phyloP scores from a whole-genome alignment of 2,797 vertebrate species.

The Pteronotus mesoamericanus region DNA sequence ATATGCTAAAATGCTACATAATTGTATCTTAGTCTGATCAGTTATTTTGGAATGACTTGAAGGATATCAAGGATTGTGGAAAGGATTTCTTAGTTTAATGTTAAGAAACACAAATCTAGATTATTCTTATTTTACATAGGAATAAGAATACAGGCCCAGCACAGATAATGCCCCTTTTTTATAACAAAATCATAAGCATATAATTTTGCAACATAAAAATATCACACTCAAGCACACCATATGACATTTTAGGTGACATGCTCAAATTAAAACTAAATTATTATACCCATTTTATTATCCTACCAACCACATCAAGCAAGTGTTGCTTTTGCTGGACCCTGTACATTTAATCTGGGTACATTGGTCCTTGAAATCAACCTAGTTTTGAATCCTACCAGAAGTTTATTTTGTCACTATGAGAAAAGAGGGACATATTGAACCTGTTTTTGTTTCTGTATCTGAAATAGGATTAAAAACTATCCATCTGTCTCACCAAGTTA shows the following conservation, averaged over 20 bases:
- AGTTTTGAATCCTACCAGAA: neutral
- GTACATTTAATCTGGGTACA: neutral
- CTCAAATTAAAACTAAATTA: too few relatives aligned
- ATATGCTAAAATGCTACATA: neutral
- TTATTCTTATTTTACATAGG: neutral
- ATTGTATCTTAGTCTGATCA: neutral
- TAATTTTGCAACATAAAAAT: too few relatives aligned
- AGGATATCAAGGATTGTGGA: neutral
- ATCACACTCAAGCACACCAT: too few relatives aligned
- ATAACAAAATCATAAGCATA: too few relatives aligned
- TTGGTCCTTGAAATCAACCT: conserved; percentile 2
- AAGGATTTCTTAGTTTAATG: conserved; percentile 3
- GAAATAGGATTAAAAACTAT: neutral
- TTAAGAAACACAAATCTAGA: conserved; percentile 9
- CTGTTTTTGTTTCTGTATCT: neutral
- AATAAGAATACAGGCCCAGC: neutral
- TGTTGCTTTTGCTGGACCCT: too few relatives aligned
- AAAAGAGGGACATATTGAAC: neutral
- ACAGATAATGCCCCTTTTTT: too few relatives aligned
- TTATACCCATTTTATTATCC: too few relatives aligned
- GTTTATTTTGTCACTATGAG: neutral
- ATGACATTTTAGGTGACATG: too few relatives aligned
- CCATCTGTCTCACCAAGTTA: neutral
- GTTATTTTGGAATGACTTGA: conserved; percentile 5
- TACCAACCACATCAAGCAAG: too few relatives aligned